Evolutionary conservation across 2,113 vertebrate genomes (phyloP), one percentile per base, ranked within the genome.

Genomic region (Nothocercus nigrocapillus): DNA sequence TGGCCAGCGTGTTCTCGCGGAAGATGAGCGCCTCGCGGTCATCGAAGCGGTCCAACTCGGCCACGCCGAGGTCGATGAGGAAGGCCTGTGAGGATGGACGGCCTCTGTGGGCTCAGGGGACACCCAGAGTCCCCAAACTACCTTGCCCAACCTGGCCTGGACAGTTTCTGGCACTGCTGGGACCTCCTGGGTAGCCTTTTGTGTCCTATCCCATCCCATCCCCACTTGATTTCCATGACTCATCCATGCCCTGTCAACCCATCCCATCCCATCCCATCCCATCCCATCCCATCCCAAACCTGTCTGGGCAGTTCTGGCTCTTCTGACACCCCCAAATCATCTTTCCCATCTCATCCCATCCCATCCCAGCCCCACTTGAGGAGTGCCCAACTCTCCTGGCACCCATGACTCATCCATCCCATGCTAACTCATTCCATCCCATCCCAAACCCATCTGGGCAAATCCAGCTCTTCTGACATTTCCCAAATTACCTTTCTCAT

Each of bases 1-100:
- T 99, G 90, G 99, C 98, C 94, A 99, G 90, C 0, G 99, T 99
- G 97, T 99, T 99, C 97, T 99, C 99, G 18, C 99, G 98, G 97
- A 99, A 99, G 83, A 99, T 98, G 94, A 99, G 93, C 0, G 98
- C 98, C 90, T 99, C 99, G 2, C 97, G 99, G 58, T 98, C 98
- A 7, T 98, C 99, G 8, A 98, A 98, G 38, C 99, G 99, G 8
- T 98, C 97, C 44, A 99, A 97, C 94, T 99, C 99, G 0, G 98
- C 98, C 9, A 97, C 95, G 5, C 99, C 99, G 36, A 99, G 97
- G 90, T 99, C 98, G 9, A 98, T 98, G 70, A 99, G 98, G 89
- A 99, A 98, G 1, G 98, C 98, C 99, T 99, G 82, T 0, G 20
- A 1, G 13, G 36, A 24, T 61, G 79, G 47, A 9, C 0, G 1